phyloP scores from a whole-genome alignment of 1,140 invertebrate genomes.

The Diachasma alloeum region DNA sequence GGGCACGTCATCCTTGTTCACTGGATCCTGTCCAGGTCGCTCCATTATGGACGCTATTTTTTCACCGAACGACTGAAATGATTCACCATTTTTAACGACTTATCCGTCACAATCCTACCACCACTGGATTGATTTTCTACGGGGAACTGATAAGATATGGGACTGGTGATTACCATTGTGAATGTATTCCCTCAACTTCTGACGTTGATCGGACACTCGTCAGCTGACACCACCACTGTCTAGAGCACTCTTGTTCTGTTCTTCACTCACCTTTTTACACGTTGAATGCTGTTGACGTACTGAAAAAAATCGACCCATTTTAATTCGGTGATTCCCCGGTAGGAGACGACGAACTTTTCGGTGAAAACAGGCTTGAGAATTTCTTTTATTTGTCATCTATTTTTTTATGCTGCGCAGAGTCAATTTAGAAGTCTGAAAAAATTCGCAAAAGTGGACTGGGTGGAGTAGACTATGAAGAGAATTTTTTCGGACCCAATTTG shows the following conservation, averaged over 20 bases:
- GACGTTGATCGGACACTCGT: neutral
- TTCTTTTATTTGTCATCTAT: too few relatives aligned
- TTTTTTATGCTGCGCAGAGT: too few relatives aligned
- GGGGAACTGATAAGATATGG: neutral
- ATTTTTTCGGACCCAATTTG: too few relatives aligned
- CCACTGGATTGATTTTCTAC: too few relatives aligned
- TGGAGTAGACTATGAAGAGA: too few relatives aligned
- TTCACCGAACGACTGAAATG: slow-evolving; percentile 76
- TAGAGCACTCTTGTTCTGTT: neutral
- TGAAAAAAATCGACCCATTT: neutral
- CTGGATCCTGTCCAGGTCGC: slow-evolving; percentile 77
- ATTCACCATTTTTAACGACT: neutral
- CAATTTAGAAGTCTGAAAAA: too few relatives aligned
- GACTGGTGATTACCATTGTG: neutral
- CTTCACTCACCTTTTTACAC: neutral
- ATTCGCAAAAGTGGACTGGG: too few relatives aligned
- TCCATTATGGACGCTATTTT: slow-evolving; percentile 80
- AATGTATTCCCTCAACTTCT: neutral
- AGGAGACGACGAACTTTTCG: neutral
- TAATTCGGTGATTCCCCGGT: neutral
- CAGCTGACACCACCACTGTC: neutral
- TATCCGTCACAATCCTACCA: neutral
- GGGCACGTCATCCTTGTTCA: slow-evolving; percentile 80
- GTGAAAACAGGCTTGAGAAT: too few relatives aligned
- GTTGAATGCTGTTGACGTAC: neutral